Base-by-base conservation (phyloP, 1,140 invertebrate species). In the Alviniconcha marisindica region DNA sequence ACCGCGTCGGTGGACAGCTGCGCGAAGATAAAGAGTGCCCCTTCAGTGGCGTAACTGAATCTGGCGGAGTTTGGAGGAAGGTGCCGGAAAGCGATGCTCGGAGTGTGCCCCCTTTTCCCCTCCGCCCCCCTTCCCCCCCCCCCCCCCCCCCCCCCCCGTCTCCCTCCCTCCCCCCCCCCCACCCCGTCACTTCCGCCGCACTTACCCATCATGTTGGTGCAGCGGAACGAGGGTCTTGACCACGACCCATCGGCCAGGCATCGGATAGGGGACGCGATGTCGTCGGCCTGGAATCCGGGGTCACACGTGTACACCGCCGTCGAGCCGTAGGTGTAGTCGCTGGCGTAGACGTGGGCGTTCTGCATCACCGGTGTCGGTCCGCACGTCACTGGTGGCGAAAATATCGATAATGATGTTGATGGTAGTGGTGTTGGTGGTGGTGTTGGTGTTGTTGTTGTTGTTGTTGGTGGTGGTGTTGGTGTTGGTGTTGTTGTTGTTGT, bases 151-250 rank as follows among this genome's bases (percentile, higher is more conserved):
- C 12, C 66, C 44, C 63, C 78, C n/a, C 24, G 38, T 12, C 74
- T 63, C n/a, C 12, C 44, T 24, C 69, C 71, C 38, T 63, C 69
- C n/a, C 44, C 54, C 21, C 56, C 81, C n/a, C 78, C 54, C 44
- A 78, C 54, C 28, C 48, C 76, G 28, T 33, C 66, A 10, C 18
- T 18, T 24, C 54, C 36, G n/a, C 80, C 79, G 7, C 51, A 31
- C 48, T 51, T 38, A 78, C 77, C 77, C 77, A 78, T 56, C 77
- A 78, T 78, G 77, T 78, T 78, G 4, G 51, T 28, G 21, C 77
- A 78, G 31, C 38, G 15, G 77, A 78, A 78, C 21, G 31, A 38
- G 48, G 51, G 77, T 3, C 12, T 33, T 12, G 77, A 24, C 77
- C 77, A 78, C 44, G 15, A 28, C 3, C 77, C 77, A 31, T 56